Percentiles rank a stretch among this genome's conserved stretches.
These are phyloP conservation scores for Thalpophila matura DNA, from an alignment of 2,888 invertebrate genomes.

Conservation along the genomic window DNA sequence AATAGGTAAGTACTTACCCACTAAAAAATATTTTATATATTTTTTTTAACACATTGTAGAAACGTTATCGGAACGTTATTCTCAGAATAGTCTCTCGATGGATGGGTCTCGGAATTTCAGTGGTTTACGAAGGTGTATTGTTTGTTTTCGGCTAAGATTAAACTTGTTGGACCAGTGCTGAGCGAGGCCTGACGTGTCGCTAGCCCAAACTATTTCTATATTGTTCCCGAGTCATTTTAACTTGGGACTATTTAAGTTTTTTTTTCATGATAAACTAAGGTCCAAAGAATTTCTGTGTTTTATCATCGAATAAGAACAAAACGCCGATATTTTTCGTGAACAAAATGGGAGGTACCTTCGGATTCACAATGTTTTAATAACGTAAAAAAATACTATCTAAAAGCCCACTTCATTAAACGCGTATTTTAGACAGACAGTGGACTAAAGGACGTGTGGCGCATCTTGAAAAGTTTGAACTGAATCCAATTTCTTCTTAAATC, in stretches of 20 bases:
- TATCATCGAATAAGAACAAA: constrained; percentile 6
- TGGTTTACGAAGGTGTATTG: constrained; percentile 68
- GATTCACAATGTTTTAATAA: too few relatives aligned
- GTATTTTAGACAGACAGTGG: too few relatives aligned
- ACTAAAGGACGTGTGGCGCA: too few relatives aligned
- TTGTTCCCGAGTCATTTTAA: constrained; percentile 40
- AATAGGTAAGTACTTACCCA: too few relatives aligned
- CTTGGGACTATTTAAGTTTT: constrained; percentile 12
- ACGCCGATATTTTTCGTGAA: constrained; percentile 5
- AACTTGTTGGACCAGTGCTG: constrained; percentile 57
- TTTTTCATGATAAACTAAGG: constrained; percentile 26
- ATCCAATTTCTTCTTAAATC: too few relatives aligned
- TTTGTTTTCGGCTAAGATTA: constrained; percentile 67
- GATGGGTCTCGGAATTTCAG: constrained; percentile 60
- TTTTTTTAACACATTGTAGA: not conserved
- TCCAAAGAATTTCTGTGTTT: constrained; percentile 25
- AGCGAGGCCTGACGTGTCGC: constrained; percentile 59
- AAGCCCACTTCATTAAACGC: too few relatives aligned
- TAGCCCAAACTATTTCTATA: constrained; percentile 45
- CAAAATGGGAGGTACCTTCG: too few relatives aligned
- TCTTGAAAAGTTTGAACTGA: too few relatives aligned
- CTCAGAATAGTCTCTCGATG: constrained; percentile 55
- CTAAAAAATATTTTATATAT: too few relatives aligned
- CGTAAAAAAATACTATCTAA: too few relatives aligned
- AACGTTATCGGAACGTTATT: not conserved